Conservation (phyloP, 2,797 vertebrate genomes). For the Girardinus metallicus region DNA sequence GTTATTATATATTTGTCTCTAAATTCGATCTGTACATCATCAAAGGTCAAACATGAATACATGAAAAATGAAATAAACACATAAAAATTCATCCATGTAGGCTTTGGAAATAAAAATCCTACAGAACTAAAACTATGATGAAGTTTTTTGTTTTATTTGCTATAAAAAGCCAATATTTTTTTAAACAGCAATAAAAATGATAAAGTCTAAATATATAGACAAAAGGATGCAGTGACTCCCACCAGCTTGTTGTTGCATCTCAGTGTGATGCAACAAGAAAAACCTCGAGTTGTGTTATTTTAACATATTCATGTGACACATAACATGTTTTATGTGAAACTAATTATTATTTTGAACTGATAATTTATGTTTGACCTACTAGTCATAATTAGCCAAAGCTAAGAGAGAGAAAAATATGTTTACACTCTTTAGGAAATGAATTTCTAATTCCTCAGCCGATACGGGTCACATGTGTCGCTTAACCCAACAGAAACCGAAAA, state of each 20-base stretch:
- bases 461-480: too few relatives aligned
- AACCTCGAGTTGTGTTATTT: not conserved
- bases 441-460: not conserved
- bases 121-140: not conserved
- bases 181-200: not conserved
- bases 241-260: not conserved
- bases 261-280: not conserved
- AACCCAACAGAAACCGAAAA: too few relatives aligned
- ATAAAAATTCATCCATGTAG: not conserved
- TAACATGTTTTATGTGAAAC: not conserved
- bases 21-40: not conserved
- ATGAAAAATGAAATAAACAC: not conserved
- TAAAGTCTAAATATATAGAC: not conserved
- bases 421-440: not conserved
- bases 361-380: not conserved
- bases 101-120: not conserved
- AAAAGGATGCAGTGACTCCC: not conserved
- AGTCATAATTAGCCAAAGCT: not conserved
- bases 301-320: not conserved
- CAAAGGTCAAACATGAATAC: not conserved
- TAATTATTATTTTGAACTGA: not conserved
- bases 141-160: not conserved
- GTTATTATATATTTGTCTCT: not conserved
- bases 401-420: not conserved
- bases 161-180: not conserved